These are phyloP conservation scores for Dione vanillae DNA, from an alignment of 2,888 invertebrate species.

Conservation along the genomic window DNA sequence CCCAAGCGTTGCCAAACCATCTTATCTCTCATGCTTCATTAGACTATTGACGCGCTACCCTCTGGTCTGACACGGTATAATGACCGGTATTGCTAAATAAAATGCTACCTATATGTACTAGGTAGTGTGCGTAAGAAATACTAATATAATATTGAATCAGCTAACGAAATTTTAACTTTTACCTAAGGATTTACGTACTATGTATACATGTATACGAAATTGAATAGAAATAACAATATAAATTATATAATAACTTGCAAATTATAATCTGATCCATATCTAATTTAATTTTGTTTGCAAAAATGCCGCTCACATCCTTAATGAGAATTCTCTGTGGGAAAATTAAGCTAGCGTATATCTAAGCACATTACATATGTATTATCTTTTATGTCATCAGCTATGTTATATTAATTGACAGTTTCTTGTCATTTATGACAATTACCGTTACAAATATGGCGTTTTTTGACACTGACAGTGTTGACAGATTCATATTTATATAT, in stretches of 20 bases:
- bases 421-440: constrained; percentile 7
- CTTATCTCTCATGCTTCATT: constrained; percentile 42
- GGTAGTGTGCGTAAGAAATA: too few relatives aligned
- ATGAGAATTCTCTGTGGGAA: constrained; percentile 19
- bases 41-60: constrained; percentile 21
- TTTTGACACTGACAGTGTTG: not conserved
- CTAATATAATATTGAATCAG: too few relatives aligned
- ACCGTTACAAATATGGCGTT: not conserved
- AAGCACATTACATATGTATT: not conserved
- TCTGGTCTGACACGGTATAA: not conserved
- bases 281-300: constrained; percentile 9
- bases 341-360: not conserved
- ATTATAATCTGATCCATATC: constrained; percentile 12
- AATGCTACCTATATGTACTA: too few relatives aligned
- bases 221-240: not conserved
- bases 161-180: too few relatives aligned
- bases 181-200: not conserved
- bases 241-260: not conserved
- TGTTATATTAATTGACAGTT: constrained; percentile 10
- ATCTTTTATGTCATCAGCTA: constrained; percentile 18
- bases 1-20: constrained; percentile 26
- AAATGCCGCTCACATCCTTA: constrained; percentile 24
- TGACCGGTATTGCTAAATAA: not conserved
- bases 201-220: not conserved
- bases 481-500: not conserved